Evolutionary conservation across 2,888 invertebrate genomes (phyloP).

Genomic region (Campaea margaritaria): DNA sequence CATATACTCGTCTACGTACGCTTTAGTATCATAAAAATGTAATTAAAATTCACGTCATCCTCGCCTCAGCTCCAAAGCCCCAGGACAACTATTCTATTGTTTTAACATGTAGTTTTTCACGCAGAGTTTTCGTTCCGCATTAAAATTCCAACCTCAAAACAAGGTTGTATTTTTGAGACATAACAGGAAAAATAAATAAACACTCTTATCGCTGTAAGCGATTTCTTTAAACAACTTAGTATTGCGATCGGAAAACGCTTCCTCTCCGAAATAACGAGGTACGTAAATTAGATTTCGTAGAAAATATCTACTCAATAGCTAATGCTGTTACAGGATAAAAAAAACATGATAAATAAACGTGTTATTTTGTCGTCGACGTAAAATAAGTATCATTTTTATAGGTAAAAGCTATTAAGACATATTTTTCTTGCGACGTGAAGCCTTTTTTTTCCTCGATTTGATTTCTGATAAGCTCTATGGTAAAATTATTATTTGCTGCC

Average conservation of each 20-base stretch:
- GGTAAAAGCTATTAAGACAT: conserved; percentile 7
- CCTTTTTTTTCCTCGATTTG: conserved; percentile 3
- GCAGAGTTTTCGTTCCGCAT: conserved; percentile 50
- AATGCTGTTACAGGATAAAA: conserved; percentile 33
- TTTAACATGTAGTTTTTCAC: conserved; percentile 51
- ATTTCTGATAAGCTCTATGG: conserved; percentile 18
- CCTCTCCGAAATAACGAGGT: conserved; percentile 51
- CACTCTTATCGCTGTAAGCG: conserved; percentile 41
- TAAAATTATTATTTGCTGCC: not conserved
- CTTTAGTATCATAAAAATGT: conserved; percentile 81
- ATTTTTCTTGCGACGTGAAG: conserved; percentile 3
- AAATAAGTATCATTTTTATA: conserved; percentile 21
- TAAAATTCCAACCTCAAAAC: conserved; percentile 45
- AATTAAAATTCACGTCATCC: conserved; percentile 79
- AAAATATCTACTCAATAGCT: conserved; percentile 48
- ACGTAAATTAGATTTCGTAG: conserved; percentile 53
- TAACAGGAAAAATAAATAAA: conserved; percentile 20
- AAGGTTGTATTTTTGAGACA: conserved; percentile 16
- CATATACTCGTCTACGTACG: conserved; percentile 73
- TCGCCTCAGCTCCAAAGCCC: conserved; percentile 55
- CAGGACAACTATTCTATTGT: conserved; percentile 72
- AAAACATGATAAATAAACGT: conserved; percentile 31
- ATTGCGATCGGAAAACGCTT: conserved; percentile 50
- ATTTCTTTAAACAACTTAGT: conserved; percentile 49
- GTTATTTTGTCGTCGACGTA: conserved; percentile 19